phyloP scores from a whole-genome alignment of 2,888 invertebrate species.

The Meiosimyza platycephala region DNA sequence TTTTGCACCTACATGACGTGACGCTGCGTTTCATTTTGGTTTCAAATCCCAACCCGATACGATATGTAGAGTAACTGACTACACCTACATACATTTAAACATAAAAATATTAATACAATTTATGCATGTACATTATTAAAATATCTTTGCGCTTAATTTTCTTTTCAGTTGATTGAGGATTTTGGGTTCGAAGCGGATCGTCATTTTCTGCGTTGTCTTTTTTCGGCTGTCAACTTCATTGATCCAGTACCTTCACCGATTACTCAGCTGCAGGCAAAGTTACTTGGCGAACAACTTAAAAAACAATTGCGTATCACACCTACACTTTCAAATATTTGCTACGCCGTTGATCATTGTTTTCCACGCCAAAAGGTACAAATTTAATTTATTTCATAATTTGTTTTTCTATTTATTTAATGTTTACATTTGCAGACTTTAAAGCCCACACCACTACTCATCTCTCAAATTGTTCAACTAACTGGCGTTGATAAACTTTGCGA shows the following conservation, averaged over 20 bases:
- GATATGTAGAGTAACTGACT: no score
- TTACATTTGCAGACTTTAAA: slow-evolving; percentile 76
- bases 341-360: slow-evolving; percentile 85
- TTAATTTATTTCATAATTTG: background rate
- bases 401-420: slow-evolving; percentile 15
- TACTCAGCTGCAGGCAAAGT: slow-evolving; percentile 74
- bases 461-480: slow-evolving; percentile 86
- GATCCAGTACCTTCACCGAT: slow-evolving; percentile 73
- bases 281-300: slow-evolving; percentile 82
- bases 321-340: slow-evolving; percentile 88
- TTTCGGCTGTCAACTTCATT: slow-evolving; percentile 88
- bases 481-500: slow-evolving; percentile 90
- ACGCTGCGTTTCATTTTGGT: no score
- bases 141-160: background rate
- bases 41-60: no score
- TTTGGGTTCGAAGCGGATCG: slow-evolving; percentile 98
- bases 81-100: background rate
- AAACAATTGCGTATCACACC: slow-evolving; percentile 83
- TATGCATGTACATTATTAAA: background rate
- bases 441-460: slow-evolving; percentile 82
- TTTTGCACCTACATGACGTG: no score
- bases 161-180: slow-evolving; percentile 81
- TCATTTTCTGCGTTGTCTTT: slow-evolving; percentile 94
- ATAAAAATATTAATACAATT: background rate
- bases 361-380: slow-evolving; percentile 77